These are phyloP conservation scores for Scolopax bukidnonensis DNA, from an alignment of 2,797 vertebrate species.

Conservation along the genomic window DNA sequence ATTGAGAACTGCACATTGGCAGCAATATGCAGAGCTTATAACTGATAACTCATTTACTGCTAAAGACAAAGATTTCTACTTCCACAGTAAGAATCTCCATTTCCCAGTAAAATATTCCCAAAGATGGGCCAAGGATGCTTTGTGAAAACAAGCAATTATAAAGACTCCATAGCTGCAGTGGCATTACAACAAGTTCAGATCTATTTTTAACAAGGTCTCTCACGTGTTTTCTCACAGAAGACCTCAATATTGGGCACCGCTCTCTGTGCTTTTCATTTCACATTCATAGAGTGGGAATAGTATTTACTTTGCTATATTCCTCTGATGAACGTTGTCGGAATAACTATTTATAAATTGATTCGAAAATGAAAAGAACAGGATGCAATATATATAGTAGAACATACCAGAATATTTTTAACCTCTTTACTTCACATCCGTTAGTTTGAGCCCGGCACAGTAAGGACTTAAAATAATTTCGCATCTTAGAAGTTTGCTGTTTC, in stretches of 20 bases:
- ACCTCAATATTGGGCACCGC: neutral
- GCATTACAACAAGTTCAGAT: constrained; percentile 16
- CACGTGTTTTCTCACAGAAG: constrained; percentile 35
- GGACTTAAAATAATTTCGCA: neutral
- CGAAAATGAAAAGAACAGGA: constrained; percentile 15
- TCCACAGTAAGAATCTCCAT: neutral
- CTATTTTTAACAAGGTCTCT: constrained; percentile 56
- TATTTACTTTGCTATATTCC: constrained; percentile 22
- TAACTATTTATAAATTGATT: constrained; percentile 33
- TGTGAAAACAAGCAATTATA: constrained; percentile 25
- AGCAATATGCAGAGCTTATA: too few species aligned
- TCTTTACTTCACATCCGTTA: neutral
- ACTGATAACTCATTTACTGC: neutral
- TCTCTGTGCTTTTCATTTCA: constrained; percentile 17
- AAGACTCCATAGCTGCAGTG: constrained; percentile 10
- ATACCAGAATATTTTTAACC: neutral
- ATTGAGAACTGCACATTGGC: neutral
- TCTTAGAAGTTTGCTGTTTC: neutral
- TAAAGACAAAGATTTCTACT: neutral
- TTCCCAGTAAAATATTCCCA: neutral
- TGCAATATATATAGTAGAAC: neutral
- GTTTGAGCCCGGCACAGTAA: neutral
- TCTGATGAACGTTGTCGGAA: constrained; percentile 16
- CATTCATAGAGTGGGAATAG: constrained; percentile 21
- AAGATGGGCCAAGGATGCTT: constrained; percentile 33